Percentiles rank a stretch among this genome's conserved stretches.
These are phyloP conservation scores for Brachyistius frenatus DNA, from an alignment of 2,113 vertebrate genomes.

Conservation along the genomic window DNA sequence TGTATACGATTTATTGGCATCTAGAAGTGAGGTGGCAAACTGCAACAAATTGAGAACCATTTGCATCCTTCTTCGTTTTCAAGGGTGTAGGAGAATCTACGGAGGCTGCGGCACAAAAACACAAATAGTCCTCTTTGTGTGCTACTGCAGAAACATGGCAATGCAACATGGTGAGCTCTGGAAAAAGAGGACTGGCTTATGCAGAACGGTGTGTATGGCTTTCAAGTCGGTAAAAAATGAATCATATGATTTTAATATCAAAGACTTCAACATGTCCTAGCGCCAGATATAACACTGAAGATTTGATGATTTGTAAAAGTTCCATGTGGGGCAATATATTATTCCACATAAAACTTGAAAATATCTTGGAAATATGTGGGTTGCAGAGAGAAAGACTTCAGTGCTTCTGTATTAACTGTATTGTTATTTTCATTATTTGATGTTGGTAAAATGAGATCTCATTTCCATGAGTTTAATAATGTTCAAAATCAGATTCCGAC, in stretches of 20 bases:
- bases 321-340: constrained; percentile 1
- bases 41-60: no score
- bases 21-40: no score
- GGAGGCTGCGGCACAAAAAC: no score
- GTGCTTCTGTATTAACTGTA: constrained; percentile 22
- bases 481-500: constrained; percentile 50
- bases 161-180: no score
- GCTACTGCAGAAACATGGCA: no score
- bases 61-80: no score
- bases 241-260: neutral
- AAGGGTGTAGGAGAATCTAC: no score
- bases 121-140: no score
- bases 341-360: constrained; percentile 18
- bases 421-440: constrained; percentile 56
- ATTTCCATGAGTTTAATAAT: constrained; percentile 59
- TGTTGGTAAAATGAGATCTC: constrained; percentile 34
- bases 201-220: neutral
- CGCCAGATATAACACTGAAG: constrained; percentile 17
- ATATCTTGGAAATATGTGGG: constrained; percentile 7
- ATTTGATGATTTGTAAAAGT: neutral
- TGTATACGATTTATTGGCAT: no score
- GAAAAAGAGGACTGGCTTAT: no score
- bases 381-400: neutral
- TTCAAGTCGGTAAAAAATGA: neutral
- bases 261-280: neutral